Percentiles rank a stretch among this genome's conserved stretches.
phyloP scores from a whole-genome alignment of 1,140 invertebrate species.

The Chionoecetes opilio region DNA sequence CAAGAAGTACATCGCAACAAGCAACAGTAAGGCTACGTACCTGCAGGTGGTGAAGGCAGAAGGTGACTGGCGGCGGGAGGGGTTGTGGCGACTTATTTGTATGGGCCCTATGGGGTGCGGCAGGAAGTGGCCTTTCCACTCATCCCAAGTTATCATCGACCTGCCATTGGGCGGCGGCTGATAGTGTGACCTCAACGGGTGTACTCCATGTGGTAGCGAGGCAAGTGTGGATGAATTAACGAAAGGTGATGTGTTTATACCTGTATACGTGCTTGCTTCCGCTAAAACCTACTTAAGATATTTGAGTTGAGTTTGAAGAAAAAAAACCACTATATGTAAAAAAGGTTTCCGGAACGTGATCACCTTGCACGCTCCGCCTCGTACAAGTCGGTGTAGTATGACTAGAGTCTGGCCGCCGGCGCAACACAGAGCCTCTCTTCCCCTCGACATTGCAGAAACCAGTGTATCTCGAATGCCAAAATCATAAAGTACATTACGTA shows the following conservation, averaged over 20 bases:
- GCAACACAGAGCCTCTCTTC: no score
- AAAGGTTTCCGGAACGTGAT: neutral
- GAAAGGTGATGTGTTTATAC: neutral
- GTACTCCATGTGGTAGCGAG: no score
- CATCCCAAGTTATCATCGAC: constrained; percentile 11
- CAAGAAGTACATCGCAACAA: no score
- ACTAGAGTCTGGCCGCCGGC: no score
- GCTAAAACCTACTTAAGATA: neutral
- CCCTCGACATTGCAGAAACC: no score
- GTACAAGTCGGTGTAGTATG: neutral
- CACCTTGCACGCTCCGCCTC: neutral
- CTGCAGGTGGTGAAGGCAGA: neutral
- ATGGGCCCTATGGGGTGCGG: neutral
- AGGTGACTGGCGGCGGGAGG: neutral
- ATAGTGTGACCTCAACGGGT: neutral
- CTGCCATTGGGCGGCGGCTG: neutral
- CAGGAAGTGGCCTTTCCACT: constrained; percentile 15
- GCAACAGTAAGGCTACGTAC: no score
- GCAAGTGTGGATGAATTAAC: no score
- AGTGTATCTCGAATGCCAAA: no score
- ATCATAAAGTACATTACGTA: no score
- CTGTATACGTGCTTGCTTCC: neutral
- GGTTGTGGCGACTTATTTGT: neutral
- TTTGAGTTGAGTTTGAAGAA: neutral
- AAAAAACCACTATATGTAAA: neutral